These are phyloP conservation scores for Agrilus cyanescens DNA, from an alignment of 2,888 invertebrate species.

Conservation along the genomic window DNA sequence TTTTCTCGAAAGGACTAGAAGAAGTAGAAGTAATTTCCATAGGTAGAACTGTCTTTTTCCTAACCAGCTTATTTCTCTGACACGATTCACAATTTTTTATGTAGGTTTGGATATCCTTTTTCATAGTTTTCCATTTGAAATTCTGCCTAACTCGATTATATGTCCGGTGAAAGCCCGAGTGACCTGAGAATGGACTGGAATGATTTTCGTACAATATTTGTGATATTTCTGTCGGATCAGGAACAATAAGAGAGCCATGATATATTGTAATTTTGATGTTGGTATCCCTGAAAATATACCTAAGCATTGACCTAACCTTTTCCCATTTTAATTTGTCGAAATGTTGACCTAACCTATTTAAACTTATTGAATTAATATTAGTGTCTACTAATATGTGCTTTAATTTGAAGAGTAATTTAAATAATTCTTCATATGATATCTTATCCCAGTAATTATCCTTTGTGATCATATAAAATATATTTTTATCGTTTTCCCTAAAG, in stretches of 20 bases:
- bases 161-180: constrained; percentile 17
- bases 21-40: constrained; percentile 24
- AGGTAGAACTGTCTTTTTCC: constrained; percentile 17
- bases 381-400: constrained; percentile 2
- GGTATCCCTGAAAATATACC: constrained; percentile 14
- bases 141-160: constrained; percentile 19
- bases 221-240: constrained; percentile 11
- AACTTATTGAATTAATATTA: constrained; percentile 1
- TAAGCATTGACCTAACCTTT: constrained; percentile 10
- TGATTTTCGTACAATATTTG: constrained; percentile 18
- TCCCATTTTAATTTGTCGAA: constrained; percentile 1
- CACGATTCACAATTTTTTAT: constrained; percentile 24
- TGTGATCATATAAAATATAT: constrained; percentile 6
- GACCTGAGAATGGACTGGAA: constrained; percentile 13
- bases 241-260: constrained; percentile 9
- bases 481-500: constrained; percentile 2
- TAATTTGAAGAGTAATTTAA: constrained; percentile 8
- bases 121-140: constrained; percentile 25
- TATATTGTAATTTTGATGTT: constrained; percentile 14
- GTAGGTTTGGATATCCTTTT: constrained; percentile 22
- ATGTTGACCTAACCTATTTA: constrained; percentile 4
- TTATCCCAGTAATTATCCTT: constrained; percentile 15
- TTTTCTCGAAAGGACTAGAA: constrained; percentile 20
- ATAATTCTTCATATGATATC: constrained; percentile 16
- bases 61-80: constrained; percentile 21